phyloP scores from a whole-genome alignment of 2,113 vertebrate genomes.

The Trachemys scripta region DNA sequence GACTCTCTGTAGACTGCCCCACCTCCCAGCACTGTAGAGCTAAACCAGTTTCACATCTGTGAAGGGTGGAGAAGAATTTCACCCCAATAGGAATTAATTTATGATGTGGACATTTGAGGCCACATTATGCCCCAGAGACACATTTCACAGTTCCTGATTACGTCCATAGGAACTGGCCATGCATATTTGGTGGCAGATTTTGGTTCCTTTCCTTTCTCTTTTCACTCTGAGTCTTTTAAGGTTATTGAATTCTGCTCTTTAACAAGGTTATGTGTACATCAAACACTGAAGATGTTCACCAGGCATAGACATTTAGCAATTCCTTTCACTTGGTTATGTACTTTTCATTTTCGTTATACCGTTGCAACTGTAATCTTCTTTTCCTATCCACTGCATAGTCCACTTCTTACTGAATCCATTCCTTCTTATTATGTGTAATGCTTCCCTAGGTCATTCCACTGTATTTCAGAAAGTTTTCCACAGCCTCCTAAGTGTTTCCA shows the following conservation, averaged over 20 bases:
- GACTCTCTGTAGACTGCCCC: not conserved
- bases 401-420: constrained; percentile 64
- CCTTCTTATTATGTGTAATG: constrained; percentile 60
- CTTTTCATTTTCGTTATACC: constrained; percentile 62
- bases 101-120: accelerated
- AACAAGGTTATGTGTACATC: constrained; percentile 72
- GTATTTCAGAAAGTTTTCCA: constrained; percentile 84
- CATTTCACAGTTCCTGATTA: not conserved
- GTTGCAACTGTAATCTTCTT: constrained; percentile 39
- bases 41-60: not conserved
- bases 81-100: not conserved
- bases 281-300: constrained; percentile 68
- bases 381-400: not conserved
- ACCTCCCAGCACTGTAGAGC: accelerated
- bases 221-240: not conserved
- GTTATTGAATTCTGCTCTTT: constrained; percentile 67
- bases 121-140: accelerated
- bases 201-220: constrained; percentile 56
- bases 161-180: not conserved
- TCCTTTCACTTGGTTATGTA: constrained; percentile 56
- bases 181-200: constrained; percentile 53
- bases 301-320: constrained; percentile 55
- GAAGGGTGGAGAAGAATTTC: not conserved
- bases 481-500: constrained; percentile 83
- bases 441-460: constrained; percentile 74